Evolutionary conservation across 1,140 invertebrate genomes (phyloP).

Genomic region (Drosophila ficusphila): DNA sequence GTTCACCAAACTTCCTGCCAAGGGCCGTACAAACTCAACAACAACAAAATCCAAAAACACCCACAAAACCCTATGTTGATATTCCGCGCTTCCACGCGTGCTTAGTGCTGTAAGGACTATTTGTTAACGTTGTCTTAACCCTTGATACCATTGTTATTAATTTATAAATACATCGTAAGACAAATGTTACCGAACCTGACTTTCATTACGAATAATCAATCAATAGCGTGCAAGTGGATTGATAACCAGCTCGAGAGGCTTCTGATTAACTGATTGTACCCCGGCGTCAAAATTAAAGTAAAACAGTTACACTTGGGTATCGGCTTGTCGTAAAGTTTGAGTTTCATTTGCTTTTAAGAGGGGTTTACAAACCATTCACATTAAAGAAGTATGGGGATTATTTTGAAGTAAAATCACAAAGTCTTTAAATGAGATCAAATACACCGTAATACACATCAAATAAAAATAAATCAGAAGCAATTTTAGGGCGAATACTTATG

Average conservation of each 20-base stretch:
- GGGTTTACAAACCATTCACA: slow-evolving; percentile 43
- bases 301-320: background rate
- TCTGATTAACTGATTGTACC: slow-evolving; percentile 32
- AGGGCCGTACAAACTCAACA: background rate
- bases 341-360: slow-evolving; percentile 34
- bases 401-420: slow-evolving; percentile 44
- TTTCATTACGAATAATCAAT: slow-evolving; percentile 23
- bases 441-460: slow-evolving; percentile 13
- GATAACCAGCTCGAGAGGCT: background rate
- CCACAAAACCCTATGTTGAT: slow-evolving; percentile 38
- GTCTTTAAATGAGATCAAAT: slow-evolving; percentile 72
- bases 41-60: background rate
- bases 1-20: slow-evolving; percentile 33
- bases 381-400: slow-evolving; percentile 10
- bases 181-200: slow-evolving; percentile 40
- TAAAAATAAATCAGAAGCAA: slow-evolving; percentile 29
- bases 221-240: background rate
- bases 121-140: slow-evolving; percentile 26
- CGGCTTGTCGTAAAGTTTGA: slow-evolving; percentile 16
- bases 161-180: slow-evolving; percentile 75
- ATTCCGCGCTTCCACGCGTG: slow-evolving; percentile 27
- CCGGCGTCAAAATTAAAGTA: background rate
- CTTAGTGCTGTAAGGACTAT: slow-evolving; percentile 15
- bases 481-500: slow-evolving; percentile 17
- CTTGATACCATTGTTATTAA: slow-evolving; percentile 67